A percentile compares a stretch with the other conserved stretches of the same genome.
Conservation (phyloP, 2,888 invertebrate genomes). For the Bedellia somnulentella region DNA sequence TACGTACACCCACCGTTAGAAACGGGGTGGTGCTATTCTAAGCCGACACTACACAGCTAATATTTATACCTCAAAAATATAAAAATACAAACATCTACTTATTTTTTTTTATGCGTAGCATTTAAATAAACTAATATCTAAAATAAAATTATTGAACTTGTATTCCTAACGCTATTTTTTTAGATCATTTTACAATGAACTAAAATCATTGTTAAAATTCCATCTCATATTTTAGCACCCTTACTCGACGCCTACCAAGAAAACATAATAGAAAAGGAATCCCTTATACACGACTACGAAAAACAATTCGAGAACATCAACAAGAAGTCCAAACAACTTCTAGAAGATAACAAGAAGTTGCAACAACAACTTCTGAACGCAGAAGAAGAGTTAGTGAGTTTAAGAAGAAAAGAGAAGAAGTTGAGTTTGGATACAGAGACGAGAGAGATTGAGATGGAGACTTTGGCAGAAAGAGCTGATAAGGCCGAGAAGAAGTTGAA, state of each 20-base stretch:
- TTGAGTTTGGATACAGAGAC: conserved; percentile 45
- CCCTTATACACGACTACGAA: conserved; percentile 70
- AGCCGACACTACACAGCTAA: too few relatives aligned
- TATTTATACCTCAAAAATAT: too few relatives aligned
- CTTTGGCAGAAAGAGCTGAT: conserved; percentile 66
- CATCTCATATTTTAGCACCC: too few relatives aligned
- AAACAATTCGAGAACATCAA: conserved; percentile 71
- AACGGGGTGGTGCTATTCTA: too few relatives aligned
- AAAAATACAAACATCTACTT: too few relatives aligned
- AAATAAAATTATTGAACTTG: too few relatives aligned
- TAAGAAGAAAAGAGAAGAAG: conserved; percentile 44
- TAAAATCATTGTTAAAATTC: too few relatives aligned
- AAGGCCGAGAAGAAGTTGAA: conserved; percentile 73
- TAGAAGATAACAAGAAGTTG: conserved; percentile 70
- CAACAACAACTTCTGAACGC: conserved; percentile 29
- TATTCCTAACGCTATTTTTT: too few relatives aligned
- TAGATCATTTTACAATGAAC: too few relatives aligned
- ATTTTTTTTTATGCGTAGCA: too few relatives aligned
- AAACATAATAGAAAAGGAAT: conserved; percentile 74
- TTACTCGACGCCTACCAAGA: conserved; percentile 80
- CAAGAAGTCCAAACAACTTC: conserved; percentile 69
- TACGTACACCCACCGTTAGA: too few relatives aligned
- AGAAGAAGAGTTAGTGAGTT: conserved; percentile 29
- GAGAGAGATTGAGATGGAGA: conserved; percentile 37
- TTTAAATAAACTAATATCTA: too few relatives aligned